A percentile compares a stretch with the other conserved stretches of the same genome.
phyloP scores from a whole-genome alignment of 2,888 invertebrate species.

The Seira sanloemensis region DNA sequence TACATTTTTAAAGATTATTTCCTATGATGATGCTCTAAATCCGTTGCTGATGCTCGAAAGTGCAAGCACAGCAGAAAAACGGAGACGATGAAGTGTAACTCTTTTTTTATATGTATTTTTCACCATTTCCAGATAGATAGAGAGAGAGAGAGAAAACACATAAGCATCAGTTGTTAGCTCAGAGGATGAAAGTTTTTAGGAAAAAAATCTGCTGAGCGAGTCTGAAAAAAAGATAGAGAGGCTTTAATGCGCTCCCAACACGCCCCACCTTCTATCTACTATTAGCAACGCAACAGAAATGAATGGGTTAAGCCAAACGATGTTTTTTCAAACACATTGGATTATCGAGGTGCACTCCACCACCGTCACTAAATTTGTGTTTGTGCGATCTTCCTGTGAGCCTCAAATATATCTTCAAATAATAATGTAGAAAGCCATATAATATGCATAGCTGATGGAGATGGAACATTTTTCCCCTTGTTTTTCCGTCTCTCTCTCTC shows the following conservation, averaged over 20 bases:
- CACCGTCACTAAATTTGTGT: conserved; percentile 41
- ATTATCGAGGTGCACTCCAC: conserved; percentile 58
- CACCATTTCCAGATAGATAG: neutral
- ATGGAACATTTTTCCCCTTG: conserved; percentile 50
- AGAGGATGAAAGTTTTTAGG: conserved; percentile 42
- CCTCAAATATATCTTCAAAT: neutral
- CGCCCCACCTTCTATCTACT: conserved; percentile 61
- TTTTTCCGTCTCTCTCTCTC: conserved; percentile 35
- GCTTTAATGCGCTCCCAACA: conserved; percentile 61
- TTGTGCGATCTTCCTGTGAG: conserved; percentile 25
- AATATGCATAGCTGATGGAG: conserved; percentile 56
- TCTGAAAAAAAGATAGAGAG: conserved; percentile 61
- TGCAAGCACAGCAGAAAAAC: conserved; percentile 59
- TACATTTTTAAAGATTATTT: conserved; percentile 50
- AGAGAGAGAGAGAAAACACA: too few species aligned
- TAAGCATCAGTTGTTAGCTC: conserved; percentile 44
- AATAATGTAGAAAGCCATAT: conserved; percentile 26
- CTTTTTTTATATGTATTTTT: neutral
- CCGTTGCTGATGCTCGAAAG: conserved; percentile 34
- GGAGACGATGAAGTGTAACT: conserved; percentile 41
- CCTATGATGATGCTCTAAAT: conserved; percentile 46
- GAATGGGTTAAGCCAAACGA: conserved; percentile 48
- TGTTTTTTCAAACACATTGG: conserved; percentile 61
- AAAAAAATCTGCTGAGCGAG: conserved; percentile 63
- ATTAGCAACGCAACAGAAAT: conserved; percentile 54